Evolutionary conservation across 2,113 vertebrate species (phyloP).

Genomic region (Gasterosteus nipponicus): DNA sequence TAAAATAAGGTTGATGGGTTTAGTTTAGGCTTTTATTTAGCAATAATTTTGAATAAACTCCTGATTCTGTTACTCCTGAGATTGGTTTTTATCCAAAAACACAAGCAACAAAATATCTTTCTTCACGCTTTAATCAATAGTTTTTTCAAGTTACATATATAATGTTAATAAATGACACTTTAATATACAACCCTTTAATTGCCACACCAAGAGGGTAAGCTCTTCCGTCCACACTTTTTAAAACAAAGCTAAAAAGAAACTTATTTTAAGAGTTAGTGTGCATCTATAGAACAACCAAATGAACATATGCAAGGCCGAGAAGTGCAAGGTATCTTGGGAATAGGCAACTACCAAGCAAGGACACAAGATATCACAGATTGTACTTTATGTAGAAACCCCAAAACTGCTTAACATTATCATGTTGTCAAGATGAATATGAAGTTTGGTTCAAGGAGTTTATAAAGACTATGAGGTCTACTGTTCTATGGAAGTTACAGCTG

Average conservation of each 20-base stretch:
- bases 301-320: conserved; percentile 72
- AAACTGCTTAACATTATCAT: conserved; percentile 51
- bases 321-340: conserved; percentile 72
- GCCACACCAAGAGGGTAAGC: conserved; percentile 52
- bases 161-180: conserved; percentile 78
- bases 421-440: conserved; percentile 50
- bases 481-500: conserved; percentile 57
- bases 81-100: conserved; percentile 10
- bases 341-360: conserved; percentile 76
- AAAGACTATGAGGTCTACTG: conserved; percentile 59
- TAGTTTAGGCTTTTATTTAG: neutral
- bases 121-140: conserved; percentile 71
- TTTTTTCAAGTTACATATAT: conserved; percentile 76
- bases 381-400: conserved; percentile 61
- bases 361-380: conserved; percentile 68
- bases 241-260: conserved; percentile 69
- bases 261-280: conserved; percentile 70
- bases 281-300: conserved; percentile 70
- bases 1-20: neutral
- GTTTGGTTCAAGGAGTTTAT: conserved; percentile 53
- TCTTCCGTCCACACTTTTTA: conserved; percentile 64
- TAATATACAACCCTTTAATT: conserved; percentile 72
- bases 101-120: conserved; percentile 26
- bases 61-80: neutral
- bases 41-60: no score